Conservation (phyloP, 1,140 invertebrate species). For the Paramacrobiotus metropolitanus region DNA sequence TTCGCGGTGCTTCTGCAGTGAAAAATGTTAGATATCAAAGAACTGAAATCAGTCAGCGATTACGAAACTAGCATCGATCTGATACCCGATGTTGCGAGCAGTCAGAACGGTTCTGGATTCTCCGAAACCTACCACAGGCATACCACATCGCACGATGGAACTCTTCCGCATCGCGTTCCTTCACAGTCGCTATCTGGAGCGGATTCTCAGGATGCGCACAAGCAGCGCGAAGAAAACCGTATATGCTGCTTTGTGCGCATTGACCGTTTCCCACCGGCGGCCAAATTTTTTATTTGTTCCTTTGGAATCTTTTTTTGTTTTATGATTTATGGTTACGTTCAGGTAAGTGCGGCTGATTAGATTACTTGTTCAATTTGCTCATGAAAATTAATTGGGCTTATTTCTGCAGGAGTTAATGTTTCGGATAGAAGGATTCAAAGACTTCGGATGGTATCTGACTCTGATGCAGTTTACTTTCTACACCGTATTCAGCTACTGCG, state of each 20-base stretch:
- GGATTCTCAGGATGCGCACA: not conserved
- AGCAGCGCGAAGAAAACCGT: not conserved
- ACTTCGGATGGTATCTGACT: conserved; percentile 75
- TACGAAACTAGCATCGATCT: conserved; percentile 3
- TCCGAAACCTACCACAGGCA: not conserved
- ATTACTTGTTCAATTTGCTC: conserved; percentile 8
- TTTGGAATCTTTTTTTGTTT: conserved; percentile 61
- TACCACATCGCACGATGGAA: not conserved
- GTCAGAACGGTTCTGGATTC: no score
- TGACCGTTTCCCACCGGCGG: conserved; percentile 32
- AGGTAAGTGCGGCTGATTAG: conserved; percentile 26
- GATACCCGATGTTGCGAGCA: not conserved
- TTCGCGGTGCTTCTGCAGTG: no score
- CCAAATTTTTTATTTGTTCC: conserved; percentile 51
- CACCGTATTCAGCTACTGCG: conserved; percentile 47
- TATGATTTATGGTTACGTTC: conserved; percentile 68
- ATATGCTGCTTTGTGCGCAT: not conserved
- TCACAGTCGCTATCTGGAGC: not conserved
- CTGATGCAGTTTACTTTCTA: conserved; percentile 73
- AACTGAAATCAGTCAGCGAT: not conserved
- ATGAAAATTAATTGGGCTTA: conserved; percentile 12
- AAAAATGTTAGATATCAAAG: not conserved
- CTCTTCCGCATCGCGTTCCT: not conserved
- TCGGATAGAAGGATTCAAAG: conserved; percentile 56
- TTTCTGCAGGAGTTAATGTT: conserved; percentile 58